Evolutionary conservation across 2,797 vertebrate species (phyloP).

Genomic region (Cygnus olor): DNA sequence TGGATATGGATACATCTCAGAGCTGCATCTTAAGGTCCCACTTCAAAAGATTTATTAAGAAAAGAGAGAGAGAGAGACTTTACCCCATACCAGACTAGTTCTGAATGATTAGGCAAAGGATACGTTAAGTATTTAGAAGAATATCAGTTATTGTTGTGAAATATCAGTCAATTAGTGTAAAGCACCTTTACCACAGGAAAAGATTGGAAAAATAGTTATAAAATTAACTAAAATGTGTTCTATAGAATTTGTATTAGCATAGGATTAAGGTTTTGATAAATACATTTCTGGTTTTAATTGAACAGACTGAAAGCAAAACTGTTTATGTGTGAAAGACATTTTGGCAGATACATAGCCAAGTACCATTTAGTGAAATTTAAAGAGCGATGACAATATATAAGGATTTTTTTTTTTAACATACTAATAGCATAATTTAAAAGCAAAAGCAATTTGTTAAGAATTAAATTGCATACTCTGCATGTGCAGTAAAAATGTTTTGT

Average conservation of each 20-base stretch:
- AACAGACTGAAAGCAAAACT: slow-evolving; percentile 40
- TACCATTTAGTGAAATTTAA: slow-evolving; percentile 34
- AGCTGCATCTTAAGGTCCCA: background rate
- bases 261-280: slow-evolving; percentile 34
- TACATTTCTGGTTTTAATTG: slow-evolving; percentile 32
- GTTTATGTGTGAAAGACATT: background rate
- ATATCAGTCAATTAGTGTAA: background rate
- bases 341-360: slow-evolving; percentile 9
- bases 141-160: background rate
- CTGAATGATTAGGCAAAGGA: background rate
- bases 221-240: background rate
- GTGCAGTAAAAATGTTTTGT: background rate
- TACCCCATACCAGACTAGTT: background rate
- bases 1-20: background rate
- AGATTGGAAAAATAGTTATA: background rate
- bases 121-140: background rate
- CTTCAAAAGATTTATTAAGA: background rate
- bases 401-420: background rate
- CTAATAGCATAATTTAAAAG: slow-evolving; percentile 44
- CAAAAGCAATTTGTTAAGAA: slow-evolving; percentile 1
- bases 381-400: slow-evolving; percentile 27
- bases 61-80: background rate
- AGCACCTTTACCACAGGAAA: background rate
- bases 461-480: background rate
- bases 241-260: background rate